phyloP scores from a whole-genome alignment of 2,797 vertebrate species.

The Sciurus carolinensis region DNA sequence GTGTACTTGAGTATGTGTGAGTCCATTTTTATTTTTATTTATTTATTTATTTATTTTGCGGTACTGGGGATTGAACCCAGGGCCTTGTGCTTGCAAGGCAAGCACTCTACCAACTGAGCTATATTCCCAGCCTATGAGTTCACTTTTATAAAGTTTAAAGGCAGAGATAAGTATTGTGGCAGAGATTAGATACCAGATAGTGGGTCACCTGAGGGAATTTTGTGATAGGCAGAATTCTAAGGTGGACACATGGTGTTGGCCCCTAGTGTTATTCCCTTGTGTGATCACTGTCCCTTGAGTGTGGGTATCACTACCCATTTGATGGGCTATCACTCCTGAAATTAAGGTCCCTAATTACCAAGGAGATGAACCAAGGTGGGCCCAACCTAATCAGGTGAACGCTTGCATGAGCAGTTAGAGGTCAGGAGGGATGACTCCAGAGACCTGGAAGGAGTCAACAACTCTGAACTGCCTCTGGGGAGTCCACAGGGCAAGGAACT shows the following conservation, averaged over 20 bases:
- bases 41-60: no score
- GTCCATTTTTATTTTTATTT: background rate
- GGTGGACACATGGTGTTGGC: background rate
- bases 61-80: no score
- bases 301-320: background rate
- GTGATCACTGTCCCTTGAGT: background rate
- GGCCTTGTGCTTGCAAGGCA: no score
- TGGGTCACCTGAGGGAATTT: background rate
- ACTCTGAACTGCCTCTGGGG: background rate
- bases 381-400: background rate
- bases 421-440: background rate
- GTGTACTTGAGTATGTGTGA: background rate
- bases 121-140: background rate
- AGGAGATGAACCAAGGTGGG: background rate
- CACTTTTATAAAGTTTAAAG: constrained; percentile 28
- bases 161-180: background rate
- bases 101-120: no score
- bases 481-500: background rate
- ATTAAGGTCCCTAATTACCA: background rate
- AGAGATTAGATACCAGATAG: background rate
- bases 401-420: constrained; percentile 15
- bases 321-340: background rate
- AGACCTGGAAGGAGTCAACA: background rate
- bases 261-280: background rate
- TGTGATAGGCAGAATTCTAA: background rate